phyloP scores from a whole-genome alignment of 2,113 vertebrate species.

The Dromaius novaehollandiae region DNA sequence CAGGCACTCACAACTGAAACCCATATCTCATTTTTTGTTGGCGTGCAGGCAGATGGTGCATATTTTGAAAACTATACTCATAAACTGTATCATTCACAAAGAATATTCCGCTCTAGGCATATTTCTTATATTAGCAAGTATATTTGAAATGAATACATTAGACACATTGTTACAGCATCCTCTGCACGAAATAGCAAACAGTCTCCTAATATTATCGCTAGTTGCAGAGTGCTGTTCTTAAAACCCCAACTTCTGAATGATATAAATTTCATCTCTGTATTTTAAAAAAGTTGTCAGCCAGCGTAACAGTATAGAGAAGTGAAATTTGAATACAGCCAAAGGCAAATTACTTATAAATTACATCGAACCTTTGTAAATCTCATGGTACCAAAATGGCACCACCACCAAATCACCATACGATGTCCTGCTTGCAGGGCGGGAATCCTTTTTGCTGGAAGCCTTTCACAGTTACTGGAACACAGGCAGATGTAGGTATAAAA shows the following conservation, averaged over 20 bases:
- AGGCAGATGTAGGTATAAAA: accelerated
- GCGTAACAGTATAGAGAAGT: neutral
- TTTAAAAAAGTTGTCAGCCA: neutral
- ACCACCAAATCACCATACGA: accelerated
- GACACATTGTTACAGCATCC: too few relatives aligned
- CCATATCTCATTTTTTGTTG: neutral
- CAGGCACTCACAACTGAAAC: neutral
- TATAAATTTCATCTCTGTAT: accelerated
- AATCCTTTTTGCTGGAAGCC: neutral
- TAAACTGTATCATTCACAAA: neutral
- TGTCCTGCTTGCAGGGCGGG: accelerated
- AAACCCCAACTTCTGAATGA: neutral
- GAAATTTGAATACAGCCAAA: neutral
- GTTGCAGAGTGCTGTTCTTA: neutral
- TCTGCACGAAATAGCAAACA: neutral
- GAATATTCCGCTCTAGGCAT: neutral
- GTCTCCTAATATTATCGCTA: accelerated
- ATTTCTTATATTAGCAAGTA: neutral
- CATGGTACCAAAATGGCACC: accelerated
- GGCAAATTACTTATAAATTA: neutral
- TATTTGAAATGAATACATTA: neutral
- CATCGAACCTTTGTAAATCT: accelerated
- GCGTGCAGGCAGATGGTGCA: accelerated
- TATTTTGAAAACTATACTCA: neutral
- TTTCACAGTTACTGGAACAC: accelerated